A percentile compares a stretch with the other conserved stretches of the same genome.
Conservation (phyloP, 2,888 invertebrate genomes). For the Morinoia aosen region DNA sequence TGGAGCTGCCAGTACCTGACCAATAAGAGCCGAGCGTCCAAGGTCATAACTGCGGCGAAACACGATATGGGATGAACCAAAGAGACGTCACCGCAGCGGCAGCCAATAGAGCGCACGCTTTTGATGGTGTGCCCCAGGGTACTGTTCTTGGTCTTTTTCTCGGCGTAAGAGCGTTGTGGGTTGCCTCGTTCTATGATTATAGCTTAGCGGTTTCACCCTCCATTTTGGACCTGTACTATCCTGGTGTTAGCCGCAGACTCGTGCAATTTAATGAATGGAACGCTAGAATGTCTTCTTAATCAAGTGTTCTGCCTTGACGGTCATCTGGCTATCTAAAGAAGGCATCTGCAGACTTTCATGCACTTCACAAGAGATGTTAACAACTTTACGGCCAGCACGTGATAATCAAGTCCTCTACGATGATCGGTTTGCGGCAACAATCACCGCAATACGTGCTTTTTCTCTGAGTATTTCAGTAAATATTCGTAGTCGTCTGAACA, state of each 20-base stretch:
- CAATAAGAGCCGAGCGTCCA: constrained; percentile 30
- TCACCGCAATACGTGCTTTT: background rate
- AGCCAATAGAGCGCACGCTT: background rate
- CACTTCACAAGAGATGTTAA: constrained; percentile 42
- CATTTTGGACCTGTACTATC: constrained; percentile 44
- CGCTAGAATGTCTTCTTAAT: constrained; percentile 49
- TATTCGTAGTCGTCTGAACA: background rate
- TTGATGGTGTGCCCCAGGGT: constrained; percentile 36
- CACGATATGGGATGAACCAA: constrained; percentile 21
- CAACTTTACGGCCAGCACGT: constrained; percentile 26
- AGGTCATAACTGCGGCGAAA: constrained; percentile 40
- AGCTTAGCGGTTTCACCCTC: constrained; percentile 53
- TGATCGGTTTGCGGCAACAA: background rate
- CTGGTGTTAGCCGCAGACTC: constrained; percentile 50
- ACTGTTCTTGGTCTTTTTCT: constrained; percentile 21
- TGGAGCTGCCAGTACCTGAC: background rate
- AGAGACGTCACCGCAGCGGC: background rate
- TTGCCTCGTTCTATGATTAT: constrained; percentile 46
- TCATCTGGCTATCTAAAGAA: constrained; percentile 45
- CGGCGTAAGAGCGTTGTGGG: constrained; percentile 45
- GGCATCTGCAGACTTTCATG: constrained; percentile 37
- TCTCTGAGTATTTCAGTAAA: background rate
- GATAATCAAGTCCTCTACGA: constrained; percentile 1
- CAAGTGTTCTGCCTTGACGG: constrained; percentile 40
- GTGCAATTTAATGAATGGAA: constrained; percentile 52